Evolutionary conservation across 2,113 vertebrate species (phyloP).

Genomic region (Choloepus hoffmanni): DNA sequence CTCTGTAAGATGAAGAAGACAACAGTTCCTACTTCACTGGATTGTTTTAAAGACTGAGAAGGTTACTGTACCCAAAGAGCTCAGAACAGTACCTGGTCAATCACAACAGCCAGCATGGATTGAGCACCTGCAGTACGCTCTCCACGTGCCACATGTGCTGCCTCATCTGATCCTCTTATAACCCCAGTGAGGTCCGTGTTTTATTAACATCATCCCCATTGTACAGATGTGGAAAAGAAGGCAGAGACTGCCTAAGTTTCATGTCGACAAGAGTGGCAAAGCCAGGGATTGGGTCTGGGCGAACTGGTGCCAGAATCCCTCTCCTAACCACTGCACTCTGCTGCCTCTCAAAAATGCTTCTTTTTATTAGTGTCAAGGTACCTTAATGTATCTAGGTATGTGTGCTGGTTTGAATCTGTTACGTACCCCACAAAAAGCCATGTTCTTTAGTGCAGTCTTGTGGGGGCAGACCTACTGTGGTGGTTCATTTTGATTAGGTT

Average conservation of each 20-base stretch:
- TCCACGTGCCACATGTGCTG: accelerated
- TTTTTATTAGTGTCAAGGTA: neutral
- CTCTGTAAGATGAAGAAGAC: neutral
- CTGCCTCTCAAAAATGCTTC: neutral
- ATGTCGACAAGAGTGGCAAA: neutral
- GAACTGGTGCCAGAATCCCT: neutral
- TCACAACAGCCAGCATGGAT: neutral
- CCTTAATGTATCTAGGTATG: neutral
- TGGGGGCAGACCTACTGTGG: no score
- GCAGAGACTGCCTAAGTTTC: neutral
- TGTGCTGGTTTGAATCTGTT: neutral
- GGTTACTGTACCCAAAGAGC: neutral
- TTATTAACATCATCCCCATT: neutral
- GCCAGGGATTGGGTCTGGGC: neutral
- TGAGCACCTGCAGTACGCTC: neutral
- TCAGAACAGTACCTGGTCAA: neutral
- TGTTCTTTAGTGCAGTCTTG: no score
- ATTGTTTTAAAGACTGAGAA: neutral
- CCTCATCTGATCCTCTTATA: neutral
- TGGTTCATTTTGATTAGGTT: no score
- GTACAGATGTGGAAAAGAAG: constrained; percentile 21
- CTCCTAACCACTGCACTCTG: neutral
- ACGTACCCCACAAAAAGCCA: no score
- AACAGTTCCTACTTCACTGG: neutral
- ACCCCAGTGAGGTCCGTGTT: neutral